Percentiles rank a stretch among this genome's conserved stretches.
phyloP scores from a whole-genome alignment of 2,888 invertebrate species.

The Epirrhoe tristata region DNA sequence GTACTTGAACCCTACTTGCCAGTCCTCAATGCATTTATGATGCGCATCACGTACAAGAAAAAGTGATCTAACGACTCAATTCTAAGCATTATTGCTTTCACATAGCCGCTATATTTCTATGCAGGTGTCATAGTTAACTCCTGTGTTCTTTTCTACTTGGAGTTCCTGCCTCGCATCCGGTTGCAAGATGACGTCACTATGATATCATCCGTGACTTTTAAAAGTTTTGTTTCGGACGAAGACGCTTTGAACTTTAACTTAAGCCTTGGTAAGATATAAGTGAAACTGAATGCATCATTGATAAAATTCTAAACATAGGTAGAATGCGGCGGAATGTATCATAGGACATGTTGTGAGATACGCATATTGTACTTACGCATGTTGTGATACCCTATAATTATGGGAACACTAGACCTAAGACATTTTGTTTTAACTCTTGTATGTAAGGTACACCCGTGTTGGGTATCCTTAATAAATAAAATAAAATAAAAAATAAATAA shows the following conservation, averaged over 20 bases:
- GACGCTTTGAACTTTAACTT: slow-evolving; percentile 57
- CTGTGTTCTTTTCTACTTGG: slow-evolving; percentile 24
- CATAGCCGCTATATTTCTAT: slow-evolving; percentile 34
- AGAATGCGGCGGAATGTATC: slow-evolving; percentile 22
- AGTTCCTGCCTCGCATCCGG: slow-evolving; percentile 40
- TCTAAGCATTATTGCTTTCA: slow-evolving; percentile 37
- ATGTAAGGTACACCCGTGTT: too few species aligned
- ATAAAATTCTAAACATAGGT: slow-evolving; percentile 30
- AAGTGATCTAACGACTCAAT: slow-evolving; percentile 30
- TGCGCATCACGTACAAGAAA: slow-evolving; percentile 37
- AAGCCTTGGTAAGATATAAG: slow-evolving; percentile 56
- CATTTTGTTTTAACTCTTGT: too few species aligned
- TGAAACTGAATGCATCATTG: slow-evolving; percentile 46
- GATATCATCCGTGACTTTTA: slow-evolving; percentile 58
- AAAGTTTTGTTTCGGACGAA: slow-evolving; percentile 37
- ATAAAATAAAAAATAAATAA: too few species aligned
- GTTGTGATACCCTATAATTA: too few species aligned
- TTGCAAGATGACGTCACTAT: slow-evolving; percentile 47
- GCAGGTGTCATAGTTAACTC: slow-evolving; percentile 9
- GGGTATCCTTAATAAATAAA: too few species aligned
- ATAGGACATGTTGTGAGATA: too few species aligned
- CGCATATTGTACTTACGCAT: too few species aligned
- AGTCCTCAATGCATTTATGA: slow-evolving; percentile 38
- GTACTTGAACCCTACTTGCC: slow-evolving; percentile 20
- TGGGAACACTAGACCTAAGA: too few species aligned